Evolutionary conservation across 2,888 invertebrate species (phyloP).

Genomic region (Invenusta paracnida): DNA sequence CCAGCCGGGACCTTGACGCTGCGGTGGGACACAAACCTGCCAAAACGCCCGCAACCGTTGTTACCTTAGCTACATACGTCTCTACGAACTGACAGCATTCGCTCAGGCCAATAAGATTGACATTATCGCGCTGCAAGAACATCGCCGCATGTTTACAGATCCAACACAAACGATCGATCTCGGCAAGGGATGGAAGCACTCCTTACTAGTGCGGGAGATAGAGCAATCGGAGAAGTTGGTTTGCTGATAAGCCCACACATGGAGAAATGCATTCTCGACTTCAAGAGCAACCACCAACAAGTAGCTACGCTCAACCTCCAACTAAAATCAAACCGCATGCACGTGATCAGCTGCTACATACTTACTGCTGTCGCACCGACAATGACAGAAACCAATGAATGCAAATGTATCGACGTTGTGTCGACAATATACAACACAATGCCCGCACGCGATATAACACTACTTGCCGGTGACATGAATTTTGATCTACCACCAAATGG

Average conservation of each 20-base stretch:
- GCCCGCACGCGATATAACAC: background rate
- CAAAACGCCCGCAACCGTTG: background rate
- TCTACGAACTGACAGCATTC: slow-evolving; percentile 27
- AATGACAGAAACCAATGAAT: background rate
- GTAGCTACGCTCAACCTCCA: slow-evolving; percentile 26
- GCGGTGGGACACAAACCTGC: background rate
- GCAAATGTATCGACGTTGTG: background rate
- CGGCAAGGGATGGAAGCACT: slow-evolving; percentile 26
- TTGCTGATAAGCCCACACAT: slow-evolving; percentile 25
- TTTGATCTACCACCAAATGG: too few species aligned
- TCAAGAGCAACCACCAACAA: slow-evolving; percentile 26
- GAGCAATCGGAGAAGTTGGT: slow-evolving; percentile 21
- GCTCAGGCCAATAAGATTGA: slow-evolving; percentile 29
- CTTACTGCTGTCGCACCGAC: background rate
- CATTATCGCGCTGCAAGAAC: slow-evolving; percentile 29
- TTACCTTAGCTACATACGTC: background rate
- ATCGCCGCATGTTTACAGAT: slow-evolving; percentile 27
- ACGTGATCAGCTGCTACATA: background rate
- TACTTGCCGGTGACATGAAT: background rate
- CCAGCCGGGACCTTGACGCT: background rate
- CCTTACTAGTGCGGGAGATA: slow-evolving; percentile 26
- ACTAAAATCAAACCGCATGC: slow-evolving; percentile 24
- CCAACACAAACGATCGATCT: slow-evolving; percentile 26
- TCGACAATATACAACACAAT: background rate
- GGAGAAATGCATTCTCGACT: slow-evolving; percentile 29